Base-by-base conservation (phyloP, 2,797 vertebrate genomes). In the Apogon hyalosoma region DNA sequence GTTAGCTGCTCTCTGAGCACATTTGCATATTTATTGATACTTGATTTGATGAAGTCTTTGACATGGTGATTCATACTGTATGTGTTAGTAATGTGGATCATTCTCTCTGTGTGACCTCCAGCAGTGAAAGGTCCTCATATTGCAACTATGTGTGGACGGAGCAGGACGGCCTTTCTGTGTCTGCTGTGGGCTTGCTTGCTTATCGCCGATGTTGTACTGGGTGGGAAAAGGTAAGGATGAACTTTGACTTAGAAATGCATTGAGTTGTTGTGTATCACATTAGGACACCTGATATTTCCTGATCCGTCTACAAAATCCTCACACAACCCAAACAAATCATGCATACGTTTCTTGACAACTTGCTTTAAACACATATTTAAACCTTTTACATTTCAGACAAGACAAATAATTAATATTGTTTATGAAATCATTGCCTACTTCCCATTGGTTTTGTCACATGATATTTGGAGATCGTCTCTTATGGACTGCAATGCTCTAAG, bases 181-280 rank as follows among this genome's bases (percentile, higher is more conserved):
- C 21, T 24, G 21, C 91, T 97, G 77, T 96, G 96, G 95, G 95
- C 94, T 94, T 96, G 93, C 92, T 90, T 94, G 89, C 91, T 98
- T 65, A 84, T 94, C 47, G 85, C 94, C 77, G 93, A 92, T 83
- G 86, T 91, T 43, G 75, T 88, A 39, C 38, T 96, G 63, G 90
- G 92, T 83, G 96, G 93, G 73, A 97, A 96, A 97, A 99, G 98
- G 98, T 99, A 95, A 90, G 86, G 55, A 53, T 2, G 39, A 64
- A 47, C 56, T 61, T 72, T 16, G 49, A 24, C 24, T 71, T 19
- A 3, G 39, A 31, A 31, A 65, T 57, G 24, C 21, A 28, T 19
- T 33, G 15, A 24, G 3, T 47, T 9, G 2, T 13, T 19, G 43
- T 41, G 38, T 49, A 6, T 59, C 14, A 0, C 6, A 28, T 7